A percentile compares a stretch with the other conserved stretches of the same genome.
These are phyloP conservation scores for Lethenteron reissneri DNA, from an alignment of 2,113 vertebrate species.

Conservation along the genomic window DNA sequence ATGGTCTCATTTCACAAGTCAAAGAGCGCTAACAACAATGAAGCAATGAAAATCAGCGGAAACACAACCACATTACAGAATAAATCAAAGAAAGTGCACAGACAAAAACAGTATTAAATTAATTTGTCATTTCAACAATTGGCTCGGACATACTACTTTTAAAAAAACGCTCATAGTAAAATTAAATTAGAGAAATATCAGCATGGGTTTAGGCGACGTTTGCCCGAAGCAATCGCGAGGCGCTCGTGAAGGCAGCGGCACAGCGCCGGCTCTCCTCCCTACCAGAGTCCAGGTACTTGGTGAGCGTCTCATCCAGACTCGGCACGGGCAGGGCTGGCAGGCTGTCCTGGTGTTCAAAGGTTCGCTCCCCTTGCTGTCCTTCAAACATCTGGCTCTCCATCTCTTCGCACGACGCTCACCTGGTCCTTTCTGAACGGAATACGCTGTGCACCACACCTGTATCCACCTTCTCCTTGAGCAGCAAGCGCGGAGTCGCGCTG, in stretches of 20 bases:
- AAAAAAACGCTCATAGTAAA: background rate
- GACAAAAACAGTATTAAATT: constrained; percentile 6
- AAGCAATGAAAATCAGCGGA: too few relatives aligned
- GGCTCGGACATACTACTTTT: background rate
- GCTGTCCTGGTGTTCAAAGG: constrained; percentile 59
- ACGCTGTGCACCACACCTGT: too few relatives aligned
- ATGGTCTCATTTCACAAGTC: too few relatives aligned
- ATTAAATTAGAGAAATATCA: background rate
- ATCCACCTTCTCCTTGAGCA: too few relatives aligned
- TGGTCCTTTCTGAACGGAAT: too few relatives aligned
- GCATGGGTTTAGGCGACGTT: background rate
- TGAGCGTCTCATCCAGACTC: constrained; percentile 41
- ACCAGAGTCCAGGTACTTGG: constrained; percentile 77
- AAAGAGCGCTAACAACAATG: too few relatives aligned
- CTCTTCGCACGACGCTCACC: too few relatives aligned
- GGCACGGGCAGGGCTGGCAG: constrained; percentile 66
- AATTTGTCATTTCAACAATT: background rate
- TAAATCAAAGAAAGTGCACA: background rate
- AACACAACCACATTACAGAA: too few relatives aligned
- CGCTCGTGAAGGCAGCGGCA: background rate
- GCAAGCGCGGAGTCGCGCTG: too few relatives aligned
- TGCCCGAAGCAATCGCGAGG: background rate
- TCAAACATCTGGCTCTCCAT: constrained; percentile 51
- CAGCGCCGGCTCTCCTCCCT: constrained; percentile 9
- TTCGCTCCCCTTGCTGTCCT: constrained; percentile 30